These are phyloP conservation scores for Aramus guarauna DNA, from an alignment of 2,113 vertebrate species.

Conservation along the genomic window DNA sequence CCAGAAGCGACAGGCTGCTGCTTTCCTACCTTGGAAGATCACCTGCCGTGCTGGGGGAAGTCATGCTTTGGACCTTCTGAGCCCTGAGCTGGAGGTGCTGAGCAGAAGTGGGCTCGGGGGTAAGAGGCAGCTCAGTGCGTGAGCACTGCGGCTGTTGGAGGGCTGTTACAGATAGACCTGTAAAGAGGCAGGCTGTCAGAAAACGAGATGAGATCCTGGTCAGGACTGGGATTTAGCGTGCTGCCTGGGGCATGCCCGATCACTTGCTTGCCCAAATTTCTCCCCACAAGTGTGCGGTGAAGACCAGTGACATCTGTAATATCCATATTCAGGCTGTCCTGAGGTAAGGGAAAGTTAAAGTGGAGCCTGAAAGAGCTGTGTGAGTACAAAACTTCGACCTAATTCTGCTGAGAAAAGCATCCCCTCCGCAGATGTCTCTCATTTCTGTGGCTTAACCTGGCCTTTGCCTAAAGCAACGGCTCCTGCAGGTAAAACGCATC, in stretches of 20 bases:
- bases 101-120: background rate
- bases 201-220: background rate
- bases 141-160: background rate
- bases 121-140: background rate
- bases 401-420: background rate
- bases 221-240: background rate
- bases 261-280: background rate
- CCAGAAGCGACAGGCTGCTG: background rate
- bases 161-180: background rate
- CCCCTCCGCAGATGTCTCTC: background rate
- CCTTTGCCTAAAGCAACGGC: background rate
- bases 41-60: background rate
- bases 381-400: background rate
- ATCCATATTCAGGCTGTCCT: background rate
- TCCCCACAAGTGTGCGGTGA: accelerated
- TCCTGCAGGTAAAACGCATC: background rate
- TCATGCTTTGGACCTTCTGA: background rate
- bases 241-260: background rate
- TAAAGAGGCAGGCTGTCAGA: background rate
- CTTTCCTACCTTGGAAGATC: background rate
- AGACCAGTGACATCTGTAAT: background rate
- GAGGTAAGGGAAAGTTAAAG: background rate
- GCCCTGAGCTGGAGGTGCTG: background rate
- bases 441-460: background rate
- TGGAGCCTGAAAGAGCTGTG: background rate